phyloP scores from a whole-genome alignment of 2,797 vertebrate species.

The Poecilia picta region DNA sequence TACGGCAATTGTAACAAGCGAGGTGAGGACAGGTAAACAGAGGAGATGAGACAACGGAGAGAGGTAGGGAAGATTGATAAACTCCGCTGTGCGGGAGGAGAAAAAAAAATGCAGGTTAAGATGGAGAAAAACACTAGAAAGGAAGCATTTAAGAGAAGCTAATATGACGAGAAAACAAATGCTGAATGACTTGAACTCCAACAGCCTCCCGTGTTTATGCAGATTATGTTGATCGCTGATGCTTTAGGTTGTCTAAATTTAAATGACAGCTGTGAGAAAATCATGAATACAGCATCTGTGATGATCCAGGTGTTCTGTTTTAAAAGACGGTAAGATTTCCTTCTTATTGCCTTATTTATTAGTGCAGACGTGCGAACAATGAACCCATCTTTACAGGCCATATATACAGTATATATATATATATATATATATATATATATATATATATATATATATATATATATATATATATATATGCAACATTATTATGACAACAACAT shows the following conservation, averaged over 20 bases:
- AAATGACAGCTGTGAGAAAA: not conserved
- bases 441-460: not conserved
- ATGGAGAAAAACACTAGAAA: not conserved
- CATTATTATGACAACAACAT: not conserved
- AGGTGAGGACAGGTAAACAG: constrained; percentile 34
- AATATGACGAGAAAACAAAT: constrained; percentile 7
- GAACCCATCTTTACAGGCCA: not conserved
- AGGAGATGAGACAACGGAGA: constrained; percentile 14
- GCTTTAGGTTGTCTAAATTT: not conserved
- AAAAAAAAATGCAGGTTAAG: not conserved
- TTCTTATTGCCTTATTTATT: constrained; percentile 1
- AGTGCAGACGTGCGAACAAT: constrained; percentile 1
- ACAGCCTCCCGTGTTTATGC: not conserved
- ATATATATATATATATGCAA: no score
- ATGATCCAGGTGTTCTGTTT: not conserved
- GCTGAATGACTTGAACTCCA: constrained; percentile 17
- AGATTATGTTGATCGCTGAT: not conserved
- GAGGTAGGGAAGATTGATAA: not conserved
- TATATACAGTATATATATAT: no score
- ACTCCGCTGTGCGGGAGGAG: not conserved
- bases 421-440: not conserved
- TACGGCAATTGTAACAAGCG: constrained; percentile 31
- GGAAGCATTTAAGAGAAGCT: not conserved
- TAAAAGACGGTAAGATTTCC: not conserved
- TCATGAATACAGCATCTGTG: not conserved